Base-by-base conservation (phyloP, 2,888 invertebrate species). In the Scaptomyza reducta region DNA sequence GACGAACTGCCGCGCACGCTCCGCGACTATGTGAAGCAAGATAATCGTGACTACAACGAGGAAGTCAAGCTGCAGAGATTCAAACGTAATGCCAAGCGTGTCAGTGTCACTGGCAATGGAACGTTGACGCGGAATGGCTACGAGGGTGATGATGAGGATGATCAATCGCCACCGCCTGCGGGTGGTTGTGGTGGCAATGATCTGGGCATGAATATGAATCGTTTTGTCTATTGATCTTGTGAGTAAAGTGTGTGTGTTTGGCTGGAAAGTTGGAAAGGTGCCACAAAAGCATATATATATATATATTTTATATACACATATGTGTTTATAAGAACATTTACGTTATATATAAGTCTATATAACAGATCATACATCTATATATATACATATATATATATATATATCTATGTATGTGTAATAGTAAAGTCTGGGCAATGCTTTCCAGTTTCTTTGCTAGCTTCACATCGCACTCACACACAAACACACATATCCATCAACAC, bases 111-210 rank as follows among this genome's bases (percentile, higher is more conserved):
- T 10, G 66, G 57, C 33, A 73, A 65, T 25, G 68, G 68, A 0
- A 67, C 56, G 3, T 50, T 72, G 29, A 74, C 64, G 6, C 72
- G 86, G 13, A 70, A 76, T 38, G 74, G 69, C 14, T 86, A 84
- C 18, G 83, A 81, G 18, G 79, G 77, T 9, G 86, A 89, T 27
- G 90, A 90, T 16, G 90, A 91, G 25, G 90, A 91, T 13, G 91
- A 91, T 54, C 90, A 90, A 31, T 88, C 89, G 55, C 91, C 91
- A 44, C 91, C 91, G 29, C 89, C 91, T 1, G 51, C 87, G 1
- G 91, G 90, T 58, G 88, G 91, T 35, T 92, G 91, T 64, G 91
- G 91, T 40, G 89, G 90, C 63, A 90, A 91, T 47, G 88, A 89
- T 27, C 74, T 90, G 60, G 89, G 89, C 67, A 87, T 89, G 75